A percentile compares a stretch with the other conserved stretches of the same genome.
phyloP scores from a whole-genome alignment of 2,113 vertebrate species.

The Hipposideros armiger region DNA sequence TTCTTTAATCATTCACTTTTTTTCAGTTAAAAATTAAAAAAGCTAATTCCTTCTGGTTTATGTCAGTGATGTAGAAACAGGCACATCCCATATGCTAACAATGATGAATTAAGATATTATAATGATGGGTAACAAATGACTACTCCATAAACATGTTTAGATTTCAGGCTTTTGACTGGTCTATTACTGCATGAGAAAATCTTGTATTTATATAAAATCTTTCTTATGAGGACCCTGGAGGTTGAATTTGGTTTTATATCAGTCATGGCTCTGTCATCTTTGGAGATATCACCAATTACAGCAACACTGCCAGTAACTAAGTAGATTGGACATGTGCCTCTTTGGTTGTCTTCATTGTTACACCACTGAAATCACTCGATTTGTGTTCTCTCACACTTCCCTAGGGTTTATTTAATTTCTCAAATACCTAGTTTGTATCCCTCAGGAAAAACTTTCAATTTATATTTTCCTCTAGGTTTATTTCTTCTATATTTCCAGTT shows the following conservation, averaged over 20 bases:
- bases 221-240: background rate
- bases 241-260: background rate
- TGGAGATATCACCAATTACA: background rate
- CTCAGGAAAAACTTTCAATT: background rate
- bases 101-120: background rate
- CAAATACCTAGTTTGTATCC: background rate
- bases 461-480: background rate
- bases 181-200: background rate
- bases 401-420: background rate
- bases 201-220: background rate
- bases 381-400: background rate
- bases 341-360: background rate
- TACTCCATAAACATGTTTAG: background rate
- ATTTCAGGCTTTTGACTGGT: background rate
- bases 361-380: background rate
- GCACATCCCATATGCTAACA: background rate
- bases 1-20: constrained; percentile 34
- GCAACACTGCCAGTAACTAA: background rate
- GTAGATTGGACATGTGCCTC: background rate
- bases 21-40: constrained; percentile 15
- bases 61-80: background rate
- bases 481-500: background rate
- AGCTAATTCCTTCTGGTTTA: background rate
- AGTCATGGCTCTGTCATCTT: background rate
- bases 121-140: background rate